These are phyloP conservation scores for Chouioia cunea DNA, from an alignment of 2,888 invertebrate genomes.

Conservation along the genomic window DNA sequence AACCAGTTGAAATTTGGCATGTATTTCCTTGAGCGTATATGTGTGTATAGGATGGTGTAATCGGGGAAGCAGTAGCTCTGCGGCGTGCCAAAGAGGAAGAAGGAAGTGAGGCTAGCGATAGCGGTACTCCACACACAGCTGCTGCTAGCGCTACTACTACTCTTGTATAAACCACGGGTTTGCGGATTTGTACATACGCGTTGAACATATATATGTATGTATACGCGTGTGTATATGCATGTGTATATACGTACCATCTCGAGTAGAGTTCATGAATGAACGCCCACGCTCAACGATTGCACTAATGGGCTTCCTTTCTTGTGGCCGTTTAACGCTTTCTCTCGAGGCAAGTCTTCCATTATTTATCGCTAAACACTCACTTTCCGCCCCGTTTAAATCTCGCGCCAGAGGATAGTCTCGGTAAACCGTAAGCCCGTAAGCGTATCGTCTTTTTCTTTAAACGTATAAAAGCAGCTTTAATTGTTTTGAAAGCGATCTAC, in stretches of 20 bases:
- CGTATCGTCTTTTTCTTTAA: too few relatives aligned
- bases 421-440: too few relatives aligned
- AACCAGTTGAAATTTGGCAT: not conserved
- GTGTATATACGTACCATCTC: conserved; percentile 6
- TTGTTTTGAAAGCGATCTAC: not conserved
- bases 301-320: conserved; percentile 63
- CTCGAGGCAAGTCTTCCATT: conserved; percentile 27
- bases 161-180: not conserved
- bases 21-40: too few relatives aligned
- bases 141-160: not conserved
- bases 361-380: conserved; percentile 41
- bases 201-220: not conserved
- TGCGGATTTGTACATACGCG: not conserved
- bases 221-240: not conserved
- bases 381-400: conserved; percentile 27
- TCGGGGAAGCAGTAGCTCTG: conserved; percentile 18
- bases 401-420: too few relatives aligned
- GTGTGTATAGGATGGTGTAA: conserved; percentile 1
- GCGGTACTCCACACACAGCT: conserved; percentile 4
- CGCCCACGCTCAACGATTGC: conserved; percentile 55
- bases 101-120: conserved; percentile 27
- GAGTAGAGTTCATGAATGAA: conserved; percentile 63
- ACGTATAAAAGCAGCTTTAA: too few relatives aligned
- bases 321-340: conserved; percentile 39
- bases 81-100: conserved; percentile 33